phyloP scores from a whole-genome alignment of 2,113 vertebrate genomes.

The Mastomys coucha region DNA sequence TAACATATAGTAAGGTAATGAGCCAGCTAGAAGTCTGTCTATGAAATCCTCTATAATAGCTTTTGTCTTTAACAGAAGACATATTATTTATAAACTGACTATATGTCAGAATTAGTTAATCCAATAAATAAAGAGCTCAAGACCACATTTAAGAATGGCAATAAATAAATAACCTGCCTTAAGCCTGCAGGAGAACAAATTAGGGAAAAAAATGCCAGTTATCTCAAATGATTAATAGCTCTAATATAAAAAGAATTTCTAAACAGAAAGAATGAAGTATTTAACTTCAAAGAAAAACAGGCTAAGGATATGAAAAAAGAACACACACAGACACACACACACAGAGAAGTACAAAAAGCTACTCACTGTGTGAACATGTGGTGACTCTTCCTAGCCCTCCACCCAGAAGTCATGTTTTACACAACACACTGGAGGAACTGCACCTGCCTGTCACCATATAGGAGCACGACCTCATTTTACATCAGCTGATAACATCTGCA shows the following conservation, averaged over 20 bases:
- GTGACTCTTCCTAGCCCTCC: not conserved
- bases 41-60: not conserved
- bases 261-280: not conserved
- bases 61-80: not conserved
- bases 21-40: not conserved
- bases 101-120: not conserved
- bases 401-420: not conserved
- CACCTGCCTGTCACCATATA: not conserved
- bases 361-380: not conserved
- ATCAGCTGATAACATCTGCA: not conserved
- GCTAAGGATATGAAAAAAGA: not conserved
- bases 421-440: not conserved
- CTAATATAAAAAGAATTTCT: conserved; percentile 10
- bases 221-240: not conserved
- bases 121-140: not conserved
- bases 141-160: not conserved
- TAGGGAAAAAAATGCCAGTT: not conserved
- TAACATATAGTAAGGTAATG: not conserved
- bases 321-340: not conserved
- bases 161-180: conserved; percentile 13
- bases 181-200: not conserved
- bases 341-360: not conserved
- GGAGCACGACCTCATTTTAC: not conserved
- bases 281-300: not conserved
- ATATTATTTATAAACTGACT: not conserved